Conservation (phyloP, 2,113 vertebrate genomes). For the Sphyrna mokarran region DNA sequence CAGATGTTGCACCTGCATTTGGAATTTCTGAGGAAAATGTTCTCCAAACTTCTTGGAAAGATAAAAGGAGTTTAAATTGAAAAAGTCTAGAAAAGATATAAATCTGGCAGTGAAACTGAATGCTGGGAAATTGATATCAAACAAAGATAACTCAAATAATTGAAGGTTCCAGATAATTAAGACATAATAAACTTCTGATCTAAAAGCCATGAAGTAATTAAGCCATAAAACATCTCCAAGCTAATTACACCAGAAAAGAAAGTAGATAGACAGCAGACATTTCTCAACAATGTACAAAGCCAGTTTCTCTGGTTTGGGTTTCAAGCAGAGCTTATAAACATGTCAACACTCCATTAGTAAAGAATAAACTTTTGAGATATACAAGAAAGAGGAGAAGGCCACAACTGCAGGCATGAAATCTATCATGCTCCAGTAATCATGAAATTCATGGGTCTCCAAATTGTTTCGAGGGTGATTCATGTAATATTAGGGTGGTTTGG, state of each 20-base stretch:
- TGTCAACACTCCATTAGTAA: neutral
- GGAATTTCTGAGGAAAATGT: neutral
- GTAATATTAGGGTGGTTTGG: no score
- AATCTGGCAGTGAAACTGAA: neutral
- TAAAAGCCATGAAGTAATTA: neutral
- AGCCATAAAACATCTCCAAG: neutral
- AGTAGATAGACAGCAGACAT: neutral
- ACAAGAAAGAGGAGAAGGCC: neutral
- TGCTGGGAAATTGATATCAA: neutral
- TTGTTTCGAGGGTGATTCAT: no score
- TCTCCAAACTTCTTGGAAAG: neutral
- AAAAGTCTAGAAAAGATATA: neutral
- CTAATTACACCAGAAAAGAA: neutral
- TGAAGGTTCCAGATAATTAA: neutral
- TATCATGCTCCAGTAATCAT: no score
- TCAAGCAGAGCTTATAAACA: neutral
- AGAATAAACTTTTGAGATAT: neutral
- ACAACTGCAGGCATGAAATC: no score
- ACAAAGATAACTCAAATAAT: neutral
- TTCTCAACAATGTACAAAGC: neutral
- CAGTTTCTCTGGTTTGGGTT: neutral
- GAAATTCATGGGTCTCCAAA: no score
- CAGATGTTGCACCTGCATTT: neutral
- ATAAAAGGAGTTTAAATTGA: neutral
- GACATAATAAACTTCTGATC: neutral